Conservation (phyloP, 2,113 vertebrate species). For the Percina caprodes region DNA sequence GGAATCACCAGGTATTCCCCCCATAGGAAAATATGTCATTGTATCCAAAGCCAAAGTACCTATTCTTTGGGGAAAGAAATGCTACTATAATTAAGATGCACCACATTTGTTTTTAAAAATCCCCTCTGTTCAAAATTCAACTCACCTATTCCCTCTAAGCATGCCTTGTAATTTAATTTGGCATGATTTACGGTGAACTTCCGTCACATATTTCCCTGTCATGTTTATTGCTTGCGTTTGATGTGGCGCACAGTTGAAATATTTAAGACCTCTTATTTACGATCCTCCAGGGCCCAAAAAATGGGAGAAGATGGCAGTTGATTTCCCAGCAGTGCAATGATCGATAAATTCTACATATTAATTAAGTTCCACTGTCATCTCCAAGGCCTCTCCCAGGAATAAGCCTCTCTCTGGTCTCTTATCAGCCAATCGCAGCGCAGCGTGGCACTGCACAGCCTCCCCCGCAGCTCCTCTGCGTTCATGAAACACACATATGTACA, state of each 20-base stretch:
- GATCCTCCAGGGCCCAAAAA: slow-evolving; percentile 45
- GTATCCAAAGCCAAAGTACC: slow-evolving; percentile 26
- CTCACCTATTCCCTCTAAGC: slow-evolving; percentile 14
- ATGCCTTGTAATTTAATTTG: slow-evolving; percentile 52
- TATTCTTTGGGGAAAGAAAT: slow-evolving; percentile 25
- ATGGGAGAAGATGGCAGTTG: slow-evolving; percentile 70
- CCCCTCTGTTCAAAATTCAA: neutral
- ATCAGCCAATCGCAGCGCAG: slow-evolving; percentile 43
- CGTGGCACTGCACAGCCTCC: neutral
- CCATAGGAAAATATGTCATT: slow-evolving; percentile 46
- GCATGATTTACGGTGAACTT: slow-evolving; percentile 50
- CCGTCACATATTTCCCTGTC: slow-evolving; percentile 52
- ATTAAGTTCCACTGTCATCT: slow-evolving; percentile 80
- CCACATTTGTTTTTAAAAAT: slow-evolving; percentile 31
- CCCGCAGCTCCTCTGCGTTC: neutral
- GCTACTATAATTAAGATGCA: slow-evolving; percentile 42
- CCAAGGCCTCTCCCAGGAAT: slow-evolving; percentile 67
- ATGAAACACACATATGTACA: slow-evolving; percentile 42
- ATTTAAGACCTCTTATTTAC: slow-evolving; percentile 71
- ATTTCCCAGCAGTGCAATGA: slow-evolving; percentile 78
- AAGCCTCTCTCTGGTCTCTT: slow-evolving; percentile 39
- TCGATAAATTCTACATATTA: slow-evolving; percentile 84
- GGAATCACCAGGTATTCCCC: slow-evolving; percentile 68
- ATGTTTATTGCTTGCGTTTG: slow-evolving; percentile 61
- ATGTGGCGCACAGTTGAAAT: slow-evolving; percentile 47